Percentiles rank a stretch among this genome's conserved stretches.
phyloP scores from a whole-genome alignment of 2,888 invertebrate genomes.

The Hedychridium roseum region DNA sequence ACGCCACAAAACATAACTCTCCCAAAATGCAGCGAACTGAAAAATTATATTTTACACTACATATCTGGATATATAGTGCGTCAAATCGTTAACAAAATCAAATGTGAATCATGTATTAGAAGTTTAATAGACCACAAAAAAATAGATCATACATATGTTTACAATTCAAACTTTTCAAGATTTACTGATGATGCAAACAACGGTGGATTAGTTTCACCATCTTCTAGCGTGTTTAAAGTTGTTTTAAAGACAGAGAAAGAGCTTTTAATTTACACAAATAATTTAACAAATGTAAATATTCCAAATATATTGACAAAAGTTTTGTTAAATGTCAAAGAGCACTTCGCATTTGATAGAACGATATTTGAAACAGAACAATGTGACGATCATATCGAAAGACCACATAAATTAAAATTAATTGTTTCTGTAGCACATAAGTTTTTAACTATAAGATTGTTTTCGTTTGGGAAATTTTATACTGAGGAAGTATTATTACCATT shows the following conservation, averaged over 20 bases:
- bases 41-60: background rate
- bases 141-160: background rate
- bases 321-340: background rate
- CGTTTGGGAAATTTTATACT: background rate
- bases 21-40: background rate
- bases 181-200: background rate
- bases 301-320: background rate
- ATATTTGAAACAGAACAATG: background rate
- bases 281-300: background rate
- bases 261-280: background rate
- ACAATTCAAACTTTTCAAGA: background rate
- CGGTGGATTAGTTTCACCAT: background rate
- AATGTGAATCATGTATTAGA: background rate
- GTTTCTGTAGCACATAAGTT: background rate
- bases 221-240: background rate
- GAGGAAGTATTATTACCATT: background rate
- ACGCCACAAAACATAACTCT: background rate
- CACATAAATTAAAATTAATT: slow-evolving; percentile 1
- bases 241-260: background rate
- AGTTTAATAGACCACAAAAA: background rate
- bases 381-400: background rate
- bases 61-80: background rate
- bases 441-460: background rate
- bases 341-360: background rate
- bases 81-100: background rate